Evolutionary conservation across 2,113 vertebrate species (phyloP), one percentile per base, ranked within the genome.

Genomic region (Megaceryle torquata): DNA sequence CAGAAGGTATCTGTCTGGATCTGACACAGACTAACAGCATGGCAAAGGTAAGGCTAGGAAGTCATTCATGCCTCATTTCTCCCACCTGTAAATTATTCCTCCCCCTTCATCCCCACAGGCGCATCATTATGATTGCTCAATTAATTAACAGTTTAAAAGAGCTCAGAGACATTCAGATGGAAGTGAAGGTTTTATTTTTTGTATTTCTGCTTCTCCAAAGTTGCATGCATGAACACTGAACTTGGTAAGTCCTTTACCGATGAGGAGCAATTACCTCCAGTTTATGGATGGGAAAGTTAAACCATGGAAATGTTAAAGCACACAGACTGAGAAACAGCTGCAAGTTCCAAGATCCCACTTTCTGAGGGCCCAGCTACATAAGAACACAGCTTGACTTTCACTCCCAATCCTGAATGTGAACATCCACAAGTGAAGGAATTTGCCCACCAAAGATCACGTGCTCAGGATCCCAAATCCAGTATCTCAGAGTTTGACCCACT

Each of bases 31-130:
- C 83, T 93, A 92, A 89, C 94, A 87, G 93, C 92, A 64, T 46
- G 77, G 92, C 83, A 79, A 26, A 87, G 69, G 89, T 89, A 94
- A 91, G 89, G 84, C 94, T 91, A 82, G 70, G 81, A 93, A 95
- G 94, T 93, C 91, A 93, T 97, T 95, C 94, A 96, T 93, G 95
- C 96, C 89, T 96, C 96, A 96, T 97, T 96, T 95, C 95, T 88
- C 71, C 95, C 95, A 93, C 93, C 91, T 94, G 91, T 91, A 95
- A 94, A 89, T 95, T 95, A 95, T 95, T 96, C 94, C 91, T 93
- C 84, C 84, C 59, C 9, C 46, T 95, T 80, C 63, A 61, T 87
- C 63, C 89, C 89, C 63, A 92, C 70, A 77, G 95, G 68, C 25
- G 2, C 63, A 86, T 96, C 93, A 91, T 96, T 87, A 89, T 91